Evolutionary conservation across 2,888 invertebrate genomes (phyloP).

Genomic region (Listrodromus nycthemerus): DNA sequence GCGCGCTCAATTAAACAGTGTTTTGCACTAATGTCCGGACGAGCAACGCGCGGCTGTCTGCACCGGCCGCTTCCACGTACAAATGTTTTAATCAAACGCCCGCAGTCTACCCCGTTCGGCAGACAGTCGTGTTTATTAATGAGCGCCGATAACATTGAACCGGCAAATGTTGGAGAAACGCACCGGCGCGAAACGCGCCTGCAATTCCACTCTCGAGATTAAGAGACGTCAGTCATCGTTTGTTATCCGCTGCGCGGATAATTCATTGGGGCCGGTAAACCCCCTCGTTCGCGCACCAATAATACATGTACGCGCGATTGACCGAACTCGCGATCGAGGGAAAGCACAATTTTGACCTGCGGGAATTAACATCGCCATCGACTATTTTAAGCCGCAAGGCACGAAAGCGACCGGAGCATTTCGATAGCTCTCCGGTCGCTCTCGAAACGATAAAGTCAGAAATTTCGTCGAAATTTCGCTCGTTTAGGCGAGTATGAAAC

Average conservation of each 20-base stretch:
- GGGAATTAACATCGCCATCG: conserved; percentile 13
- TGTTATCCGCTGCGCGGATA: conserved; percentile 23
- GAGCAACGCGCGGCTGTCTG: conserved; percentile 22
- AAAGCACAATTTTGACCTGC: conserved; percentile 43
- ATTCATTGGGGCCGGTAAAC: conserved; percentile 35
- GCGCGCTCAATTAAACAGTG: conserved; percentile 14
- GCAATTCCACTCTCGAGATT: conserved; percentile 39
- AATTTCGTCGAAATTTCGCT: not conserved
- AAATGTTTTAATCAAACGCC: conserved; percentile 47
- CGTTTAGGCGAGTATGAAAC: not conserved
- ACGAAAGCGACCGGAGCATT: too few relatives aligned
- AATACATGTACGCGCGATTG: conserved; percentile 33
- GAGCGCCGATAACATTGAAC: conserved; percentile 39
- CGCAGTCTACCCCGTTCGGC: not conserved
- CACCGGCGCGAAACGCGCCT: not conserved
- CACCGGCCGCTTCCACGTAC: not conserved
- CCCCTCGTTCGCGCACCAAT: conserved; percentile 19
- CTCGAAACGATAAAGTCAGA: not conserved
- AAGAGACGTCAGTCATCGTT: conserved; percentile 47
- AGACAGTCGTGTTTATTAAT: conserved; percentile 39
- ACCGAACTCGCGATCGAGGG: conserved; percentile 36
- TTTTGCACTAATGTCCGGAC: conserved; percentile 26
- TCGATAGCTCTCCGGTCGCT: too few relatives aligned
- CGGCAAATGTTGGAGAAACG: not conserved
- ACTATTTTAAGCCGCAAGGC: not conserved